These are phyloP conservation scores for Struthidea cinerea DNA, from an alignment of 2,113 vertebrate species.

Conservation along the genomic window DNA sequence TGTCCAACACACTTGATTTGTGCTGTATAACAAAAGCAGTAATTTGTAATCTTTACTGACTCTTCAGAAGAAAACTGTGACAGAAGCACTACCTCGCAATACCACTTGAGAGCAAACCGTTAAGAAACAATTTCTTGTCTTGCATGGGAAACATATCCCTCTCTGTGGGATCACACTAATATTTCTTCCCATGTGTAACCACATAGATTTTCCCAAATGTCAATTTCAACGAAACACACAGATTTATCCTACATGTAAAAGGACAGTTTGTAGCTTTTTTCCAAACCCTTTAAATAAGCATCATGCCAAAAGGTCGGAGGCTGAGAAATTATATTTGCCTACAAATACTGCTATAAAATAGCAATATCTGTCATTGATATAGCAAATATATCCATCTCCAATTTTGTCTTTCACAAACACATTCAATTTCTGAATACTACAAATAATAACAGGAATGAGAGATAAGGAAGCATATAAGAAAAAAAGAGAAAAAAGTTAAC, in stretches of 20 bases:
- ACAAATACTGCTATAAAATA: neutral
- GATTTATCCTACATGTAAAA: neutral
- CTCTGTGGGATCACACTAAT: neutral
- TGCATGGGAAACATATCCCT: neutral
- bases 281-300: neutral
- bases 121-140: neutral
- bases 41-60: neutral
- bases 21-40: neutral
- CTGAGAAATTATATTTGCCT: neutral
- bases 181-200: neutral
- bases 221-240: neutral
- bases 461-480: neutral
- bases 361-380: neutral
- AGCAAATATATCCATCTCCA: neutral
- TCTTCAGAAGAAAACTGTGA: neutral
- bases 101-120: neutral
- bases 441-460: neutral
- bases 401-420: neutral
- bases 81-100: neutral
- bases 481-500: neutral
- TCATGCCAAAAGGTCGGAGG: neutral
- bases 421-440: neutral
- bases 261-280: neutral
- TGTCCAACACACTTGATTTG: neutral
- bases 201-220: neutral